Conservation (phyloP, 2,888 invertebrate genomes). For the Mystacides longicornis region DNA sequence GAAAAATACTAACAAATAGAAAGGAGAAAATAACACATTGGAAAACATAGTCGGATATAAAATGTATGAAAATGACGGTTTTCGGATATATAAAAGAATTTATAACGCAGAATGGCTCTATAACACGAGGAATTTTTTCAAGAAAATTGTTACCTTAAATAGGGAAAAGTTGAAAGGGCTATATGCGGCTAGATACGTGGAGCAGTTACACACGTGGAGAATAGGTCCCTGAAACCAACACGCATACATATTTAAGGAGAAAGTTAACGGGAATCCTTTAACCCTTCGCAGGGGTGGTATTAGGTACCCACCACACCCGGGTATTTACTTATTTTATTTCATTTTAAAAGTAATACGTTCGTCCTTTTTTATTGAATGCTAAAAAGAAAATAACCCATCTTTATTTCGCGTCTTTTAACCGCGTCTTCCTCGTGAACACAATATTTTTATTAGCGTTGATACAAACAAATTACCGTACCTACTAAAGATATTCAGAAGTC, state of each 20-base stretch:
- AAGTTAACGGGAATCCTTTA: not conserved
- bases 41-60: conserved; percentile 3
- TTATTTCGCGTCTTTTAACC: too few relatives aligned
- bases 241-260: not conserved
- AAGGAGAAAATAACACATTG: not conserved
- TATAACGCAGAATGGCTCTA: not conserved
- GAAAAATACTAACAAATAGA: conserved; percentile 2
- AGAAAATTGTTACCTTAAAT: not conserved
- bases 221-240: not conserved
- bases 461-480: too few relatives aligned
- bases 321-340: not conserved
- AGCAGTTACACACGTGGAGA: not conserved
- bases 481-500: too few relatives aligned
- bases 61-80: conserved; percentile 1
- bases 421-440: too few relatives aligned
- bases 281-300: too few relatives aligned
- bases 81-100: conserved; percentile 7
- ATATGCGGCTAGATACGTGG: not conserved
- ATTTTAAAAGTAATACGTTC: too few relatives aligned
- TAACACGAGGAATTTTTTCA: not conserved
- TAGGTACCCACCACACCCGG: too few relatives aligned
- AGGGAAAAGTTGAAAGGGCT: not conserved
- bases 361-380: too few relatives aligned
- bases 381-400: too few relatives aligned
- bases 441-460: too few relatives aligned